Evolutionary conservation across 2,797 vertebrate species (phyloP).

Genomic region (Tinamus major): DNA sequence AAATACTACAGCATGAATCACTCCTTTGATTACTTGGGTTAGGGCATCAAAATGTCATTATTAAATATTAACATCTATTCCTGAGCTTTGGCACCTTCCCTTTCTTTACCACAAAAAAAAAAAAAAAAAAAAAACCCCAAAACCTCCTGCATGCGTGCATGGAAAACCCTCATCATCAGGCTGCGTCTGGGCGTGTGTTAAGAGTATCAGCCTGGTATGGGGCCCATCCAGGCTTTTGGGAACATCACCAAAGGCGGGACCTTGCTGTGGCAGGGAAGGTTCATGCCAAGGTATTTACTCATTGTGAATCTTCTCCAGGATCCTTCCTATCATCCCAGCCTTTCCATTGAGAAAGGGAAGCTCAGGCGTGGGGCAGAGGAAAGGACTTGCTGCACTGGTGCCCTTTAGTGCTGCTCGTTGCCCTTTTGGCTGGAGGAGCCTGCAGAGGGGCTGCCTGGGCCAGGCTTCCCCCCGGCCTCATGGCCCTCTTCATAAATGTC

Average conservation of each 20-base stretch:
- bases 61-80: slow-evolving; percentile 46
- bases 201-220: background rate
- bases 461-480: background rate
- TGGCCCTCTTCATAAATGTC: background rate
- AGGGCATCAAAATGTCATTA: background rate
- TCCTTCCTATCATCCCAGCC: background rate
- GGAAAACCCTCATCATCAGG: fast-evolving
- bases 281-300: fast-evolving
- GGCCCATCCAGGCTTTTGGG: background rate
- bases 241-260: background rate
- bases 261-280: too few relatives aligned
- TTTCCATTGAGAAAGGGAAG: background rate
- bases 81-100: background rate
- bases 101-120: too few relatives aligned
- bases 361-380: background rate
- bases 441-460: background rate
- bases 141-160: background rate
- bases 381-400: background rate
- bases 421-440: background rate
- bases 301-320: background rate
- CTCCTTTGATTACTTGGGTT: background rate
- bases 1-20: slow-evolving; percentile 3
- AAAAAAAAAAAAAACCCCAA: too few relatives aligned
- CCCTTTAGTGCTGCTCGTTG: background rate
- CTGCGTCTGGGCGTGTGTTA: background rate